These are phyloP conservation scores for Chaenocephalus aceratus DNA, from an alignment of 2,113 vertebrate genomes.

Conservation along the genomic window DNA sequence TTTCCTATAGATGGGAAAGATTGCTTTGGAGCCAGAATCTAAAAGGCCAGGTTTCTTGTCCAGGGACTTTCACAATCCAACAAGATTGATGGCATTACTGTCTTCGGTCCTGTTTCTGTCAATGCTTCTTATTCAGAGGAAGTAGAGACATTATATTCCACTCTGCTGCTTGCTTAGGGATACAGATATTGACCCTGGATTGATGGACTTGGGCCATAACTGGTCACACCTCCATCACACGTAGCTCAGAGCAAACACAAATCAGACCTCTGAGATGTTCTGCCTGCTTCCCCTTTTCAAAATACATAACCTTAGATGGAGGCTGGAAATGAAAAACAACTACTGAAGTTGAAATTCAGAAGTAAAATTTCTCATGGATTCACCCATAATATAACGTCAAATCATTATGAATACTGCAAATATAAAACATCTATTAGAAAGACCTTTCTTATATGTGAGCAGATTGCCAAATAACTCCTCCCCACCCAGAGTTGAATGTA, in stretches of 20 bases:
- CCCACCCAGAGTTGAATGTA: neutral
- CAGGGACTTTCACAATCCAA: slow-evolving; percentile 29
- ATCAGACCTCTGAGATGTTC: neutral
- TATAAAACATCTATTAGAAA: neutral
- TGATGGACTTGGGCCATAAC: slow-evolving; percentile 38
- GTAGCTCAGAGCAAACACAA: slow-evolving; percentile 22
- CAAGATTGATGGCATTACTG: slow-evolving; percentile 24
- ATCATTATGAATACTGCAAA: neutral
- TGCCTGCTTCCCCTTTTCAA: neutral
- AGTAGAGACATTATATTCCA: slow-evolving; percentile 53
- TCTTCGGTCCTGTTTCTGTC: slow-evolving; percentile 42
- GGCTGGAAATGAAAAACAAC: slow-evolving; percentile 6
- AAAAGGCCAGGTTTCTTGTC: slow-evolving; percentile 36
- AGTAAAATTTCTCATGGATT: neutral
- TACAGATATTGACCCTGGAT: slow-evolving; percentile 48
- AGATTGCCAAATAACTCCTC: neutral
- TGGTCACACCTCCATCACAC: slow-evolving; percentile 25
- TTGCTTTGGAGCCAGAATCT: slow-evolving; percentile 7
- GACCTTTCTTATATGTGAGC: neutral
- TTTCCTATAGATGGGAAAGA: slow-evolving; percentile 11
- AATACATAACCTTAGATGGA: neutral
- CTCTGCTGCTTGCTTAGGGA: slow-evolving; percentile 50
- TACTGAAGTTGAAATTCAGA: neutral
- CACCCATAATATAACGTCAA: neutral
- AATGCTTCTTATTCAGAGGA: slow-evolving; percentile 43